Evolutionary conservation across 2,797 vertebrate species (phyloP).

Genomic region (Pseudochirops cupreus): DNA sequence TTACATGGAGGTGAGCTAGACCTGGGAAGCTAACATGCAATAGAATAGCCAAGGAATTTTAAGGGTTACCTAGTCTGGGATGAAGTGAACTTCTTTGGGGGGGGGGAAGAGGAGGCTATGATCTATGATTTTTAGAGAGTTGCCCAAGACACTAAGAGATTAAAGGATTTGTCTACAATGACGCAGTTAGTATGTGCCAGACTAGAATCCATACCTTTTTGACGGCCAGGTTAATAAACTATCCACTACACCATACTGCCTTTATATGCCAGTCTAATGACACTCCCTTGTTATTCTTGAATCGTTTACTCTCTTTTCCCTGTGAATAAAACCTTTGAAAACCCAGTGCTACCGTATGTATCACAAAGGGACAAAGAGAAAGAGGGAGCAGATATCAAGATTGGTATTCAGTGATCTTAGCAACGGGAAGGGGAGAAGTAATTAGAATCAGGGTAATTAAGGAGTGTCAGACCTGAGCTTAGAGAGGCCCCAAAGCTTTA

Average conservation of each 20-base stretch:
- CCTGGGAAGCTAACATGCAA: neutral
- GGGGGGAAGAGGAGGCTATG: neutral
- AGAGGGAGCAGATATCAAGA: neutral
- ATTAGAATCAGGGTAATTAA: neutral
- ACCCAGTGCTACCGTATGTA: neutral
- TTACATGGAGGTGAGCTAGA: neutral
- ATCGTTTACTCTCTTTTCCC: neutral
- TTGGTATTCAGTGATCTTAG: neutral
- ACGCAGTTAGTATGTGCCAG: neutral
- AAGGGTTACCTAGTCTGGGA: neutral
- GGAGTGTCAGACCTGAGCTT: neutral
- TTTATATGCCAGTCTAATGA: neutral
- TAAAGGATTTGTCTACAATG: neutral
- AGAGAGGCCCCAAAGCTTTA: neutral
- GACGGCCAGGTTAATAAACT: neutral
- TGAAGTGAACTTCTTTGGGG: neutral
- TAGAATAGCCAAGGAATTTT: neutral
- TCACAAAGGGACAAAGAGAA: neutral
- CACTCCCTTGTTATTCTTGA: neutral
- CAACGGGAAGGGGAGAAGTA: neutral
- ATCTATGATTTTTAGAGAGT: neutral
- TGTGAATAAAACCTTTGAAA: neutral
- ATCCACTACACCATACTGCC: neutral
- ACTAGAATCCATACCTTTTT: neutral
- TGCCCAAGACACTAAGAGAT: neutral